A percentile compares a stretch with the other conserved stretches of the same genome.
These are phyloP conservation scores for Gouania willdenowi DNA, from an alignment of 2,797 vertebrate genomes.

Conservation along the genomic window DNA sequence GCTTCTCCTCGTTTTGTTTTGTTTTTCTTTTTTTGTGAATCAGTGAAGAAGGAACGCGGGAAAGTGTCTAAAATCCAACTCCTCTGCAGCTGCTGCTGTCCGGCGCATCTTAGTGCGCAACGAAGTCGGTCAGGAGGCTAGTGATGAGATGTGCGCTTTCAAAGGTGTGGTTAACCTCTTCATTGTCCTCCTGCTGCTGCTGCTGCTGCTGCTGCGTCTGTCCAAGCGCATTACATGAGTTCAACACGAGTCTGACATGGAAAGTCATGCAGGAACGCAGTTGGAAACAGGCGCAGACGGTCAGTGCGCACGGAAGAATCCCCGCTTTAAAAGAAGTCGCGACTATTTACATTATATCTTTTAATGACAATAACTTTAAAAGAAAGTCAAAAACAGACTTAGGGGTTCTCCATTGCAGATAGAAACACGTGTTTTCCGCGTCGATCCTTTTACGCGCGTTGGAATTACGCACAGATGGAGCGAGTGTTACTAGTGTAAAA, in stretches of 20 bases:
- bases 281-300: neutral
- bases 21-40: constrained; percentile 1
- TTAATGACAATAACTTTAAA: neutral
- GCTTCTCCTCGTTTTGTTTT: constrained; percentile 13
- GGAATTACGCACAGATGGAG: constrained; percentile 27
- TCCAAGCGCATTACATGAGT: constrained; percentile 23
- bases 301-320: constrained; percentile 31
- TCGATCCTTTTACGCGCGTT: constrained; percentile 16
- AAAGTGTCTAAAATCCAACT: constrained; percentile 37
- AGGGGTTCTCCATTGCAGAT: neutral
- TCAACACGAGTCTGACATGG: neutral
- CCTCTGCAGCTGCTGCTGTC: constrained; percentile 34
- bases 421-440: neutral
- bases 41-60: constrained; percentile 16
- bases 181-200: constrained; percentile 52
- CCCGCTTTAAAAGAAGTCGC: constrained; percentile 12
- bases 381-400: neutral
- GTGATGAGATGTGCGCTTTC: constrained; percentile 50
- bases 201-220: no score
- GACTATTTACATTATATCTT: constrained; percentile 11
- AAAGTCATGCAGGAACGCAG: neutral
- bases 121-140: constrained; percentile 53
- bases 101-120: constrained; percentile 59
- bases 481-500: no score
- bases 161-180: constrained; percentile 64